phyloP scores from a whole-genome alignment of 2,888 invertebrate genomes.

The Hypomecis punctinalis region DNA sequence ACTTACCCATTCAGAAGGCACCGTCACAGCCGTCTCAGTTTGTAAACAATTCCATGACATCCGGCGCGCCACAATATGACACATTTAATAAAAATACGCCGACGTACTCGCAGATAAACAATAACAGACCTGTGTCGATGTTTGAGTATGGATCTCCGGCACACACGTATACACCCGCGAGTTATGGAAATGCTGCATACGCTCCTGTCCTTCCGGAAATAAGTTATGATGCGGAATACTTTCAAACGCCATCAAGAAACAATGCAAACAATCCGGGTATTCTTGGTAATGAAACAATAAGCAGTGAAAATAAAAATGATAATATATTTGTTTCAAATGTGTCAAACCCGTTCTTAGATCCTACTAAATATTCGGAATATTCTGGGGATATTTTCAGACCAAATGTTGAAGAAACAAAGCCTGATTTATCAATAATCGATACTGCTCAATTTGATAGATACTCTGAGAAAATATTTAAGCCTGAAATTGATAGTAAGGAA shows the following conservation, averaged over 20 bases:
- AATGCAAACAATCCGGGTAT: constrained; percentile 36
- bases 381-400: not conserved
- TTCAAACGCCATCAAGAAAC: constrained; percentile 49
- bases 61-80: constrained; percentile 48
- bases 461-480: constrained; percentile 2
- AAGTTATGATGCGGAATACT: constrained; percentile 66
- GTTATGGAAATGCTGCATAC: constrained; percentile 56
- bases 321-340: not conserved
- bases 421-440: not conserved
- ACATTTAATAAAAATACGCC: constrained; percentile 55
- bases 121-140: constrained; percentile 59
- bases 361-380: not conserved
- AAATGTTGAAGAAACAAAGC: not conserved
- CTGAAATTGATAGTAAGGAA: constrained; percentile 4
- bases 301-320: constrained; percentile 27
- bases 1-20: constrained; percentile 49
- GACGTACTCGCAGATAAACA: constrained; percentile 54
- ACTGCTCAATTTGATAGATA: constrained; percentile 8
- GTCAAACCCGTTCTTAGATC: not conserved
- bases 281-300: constrained; percentile 34
- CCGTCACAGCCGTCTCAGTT: constrained; percentile 46
- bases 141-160: constrained; percentile 55
- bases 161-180: constrained; percentile 46
- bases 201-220: constrained; percentile 60
- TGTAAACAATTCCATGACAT: constrained; percentile 49